Evolutionary conservation across 2,113 vertebrate genomes (phyloP).

Genomic region (Propithecus coquereli): DNA sequence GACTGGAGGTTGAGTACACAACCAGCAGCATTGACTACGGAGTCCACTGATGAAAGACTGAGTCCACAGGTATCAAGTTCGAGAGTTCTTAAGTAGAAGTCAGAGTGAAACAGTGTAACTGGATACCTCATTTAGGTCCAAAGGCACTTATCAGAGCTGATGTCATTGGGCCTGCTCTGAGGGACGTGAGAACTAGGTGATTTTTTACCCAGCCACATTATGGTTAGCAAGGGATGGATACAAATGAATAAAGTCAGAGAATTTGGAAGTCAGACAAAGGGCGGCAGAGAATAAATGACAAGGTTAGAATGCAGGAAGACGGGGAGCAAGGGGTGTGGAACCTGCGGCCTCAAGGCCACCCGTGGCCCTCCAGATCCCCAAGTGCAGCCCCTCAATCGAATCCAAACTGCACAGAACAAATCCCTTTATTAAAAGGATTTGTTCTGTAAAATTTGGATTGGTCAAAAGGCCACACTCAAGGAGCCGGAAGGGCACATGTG

Average conservation of each 20-base stretch:
- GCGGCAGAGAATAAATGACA: neutral
- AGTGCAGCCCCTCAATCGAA: too few species aligned
- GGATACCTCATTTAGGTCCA: neutral
- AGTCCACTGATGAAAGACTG: too few species aligned
- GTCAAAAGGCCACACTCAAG: too few species aligned
- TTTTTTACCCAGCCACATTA: neutral
- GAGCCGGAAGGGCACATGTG: too few species aligned
- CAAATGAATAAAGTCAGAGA: neutral
- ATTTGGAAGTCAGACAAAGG: neutral
- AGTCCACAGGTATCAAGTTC: neutral
- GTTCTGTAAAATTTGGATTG: too few species aligned
- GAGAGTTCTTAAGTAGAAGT: neutral
- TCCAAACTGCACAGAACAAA: too few species aligned
- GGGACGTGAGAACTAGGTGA: neutral
- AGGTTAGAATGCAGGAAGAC: neutral
- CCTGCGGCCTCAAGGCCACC: too few species aligned
- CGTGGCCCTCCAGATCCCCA: too few species aligned
- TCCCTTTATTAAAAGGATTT: too few species aligned
- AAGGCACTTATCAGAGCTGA: neutral
- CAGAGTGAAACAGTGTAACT: neutral
- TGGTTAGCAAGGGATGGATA: neutral
- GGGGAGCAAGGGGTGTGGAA: neutral
- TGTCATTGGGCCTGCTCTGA: neutral
- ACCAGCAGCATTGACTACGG: neutral
- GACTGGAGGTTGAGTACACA: neutral